Percentiles rank a stretch among this genome's conserved stretches.
Conservation (phyloP, 2,797 vertebrate species). For the Cyclura pinguis region DNA sequence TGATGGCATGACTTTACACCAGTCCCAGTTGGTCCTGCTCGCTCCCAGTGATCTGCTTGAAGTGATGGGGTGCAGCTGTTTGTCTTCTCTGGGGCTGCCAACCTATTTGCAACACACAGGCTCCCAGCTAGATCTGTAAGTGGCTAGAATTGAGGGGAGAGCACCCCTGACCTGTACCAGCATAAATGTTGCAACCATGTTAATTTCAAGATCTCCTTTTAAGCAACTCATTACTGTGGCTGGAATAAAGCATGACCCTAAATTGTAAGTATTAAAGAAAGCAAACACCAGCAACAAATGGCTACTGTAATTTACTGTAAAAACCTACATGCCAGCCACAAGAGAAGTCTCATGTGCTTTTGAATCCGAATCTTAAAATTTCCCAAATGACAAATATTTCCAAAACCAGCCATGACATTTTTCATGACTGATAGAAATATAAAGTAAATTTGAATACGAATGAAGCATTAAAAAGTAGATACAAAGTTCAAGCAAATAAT, state of each 20-base stretch:
- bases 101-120: neutral
- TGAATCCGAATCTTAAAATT: neutral
- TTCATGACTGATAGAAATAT: neutral
- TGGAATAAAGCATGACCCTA: no score
- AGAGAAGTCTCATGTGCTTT: neutral
- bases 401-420: no score
- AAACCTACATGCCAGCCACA: neutral
- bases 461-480: neutral
- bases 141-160: neutral
- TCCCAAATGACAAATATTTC: no score
- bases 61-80: neutral
- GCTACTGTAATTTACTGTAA: no score
- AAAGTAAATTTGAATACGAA: neutral
- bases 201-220: slow-evolving; percentile 25
- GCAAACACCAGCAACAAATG: no score
- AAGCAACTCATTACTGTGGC: no score
- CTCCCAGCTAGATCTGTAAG: neutral
- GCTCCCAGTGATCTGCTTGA: no score
- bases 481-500: neutral
- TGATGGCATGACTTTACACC: no score
- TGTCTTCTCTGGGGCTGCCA: neutral
- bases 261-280: no score
- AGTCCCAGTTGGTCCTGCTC: no score
- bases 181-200: neutral
- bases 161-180: neutral